Conservation (phyloP, 2,888 invertebrate genomes). For the Heteromyza rotundicornis region DNA sequence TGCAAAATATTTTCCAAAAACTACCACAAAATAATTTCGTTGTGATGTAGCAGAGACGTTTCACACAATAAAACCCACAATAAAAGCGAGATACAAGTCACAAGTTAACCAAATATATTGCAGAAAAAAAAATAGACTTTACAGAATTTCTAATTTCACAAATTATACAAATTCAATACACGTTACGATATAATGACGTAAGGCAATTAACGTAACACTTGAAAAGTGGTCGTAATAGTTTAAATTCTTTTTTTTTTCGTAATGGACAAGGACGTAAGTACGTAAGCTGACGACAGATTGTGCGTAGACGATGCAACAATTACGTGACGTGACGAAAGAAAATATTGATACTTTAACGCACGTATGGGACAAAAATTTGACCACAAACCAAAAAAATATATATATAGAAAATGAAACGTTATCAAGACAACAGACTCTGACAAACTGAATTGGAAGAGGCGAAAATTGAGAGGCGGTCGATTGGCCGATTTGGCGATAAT, state of each 20-base stretch:
- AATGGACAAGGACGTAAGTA: not conserved
- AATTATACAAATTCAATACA: not conserved
- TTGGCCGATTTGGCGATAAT: not conserved
- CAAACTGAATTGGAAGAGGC: slow-evolving; percentile 50
- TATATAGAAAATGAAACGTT: slow-evolving; percentile 49
- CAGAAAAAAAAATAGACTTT: not conserved
- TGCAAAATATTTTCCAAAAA: slow-evolving; percentile 3
- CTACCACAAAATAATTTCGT: not conserved
- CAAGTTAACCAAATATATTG: not conserved
- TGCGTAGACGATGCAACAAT: too few relatives aligned
- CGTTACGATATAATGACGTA: slow-evolving; percentile 19
- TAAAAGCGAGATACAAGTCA: not conserved
- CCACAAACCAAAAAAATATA: slow-evolving; percentile 20
- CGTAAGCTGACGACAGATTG: too few relatives aligned
- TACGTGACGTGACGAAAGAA: too few relatives aligned
- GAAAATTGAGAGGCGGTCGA: slow-evolving; percentile 3
- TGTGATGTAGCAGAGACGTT: not conserved
- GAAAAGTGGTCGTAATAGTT: not conserved
- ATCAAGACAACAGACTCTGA: slow-evolving; percentile 63
- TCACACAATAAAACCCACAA: not conserved
- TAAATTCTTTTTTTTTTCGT: slow-evolving; percentile 9
- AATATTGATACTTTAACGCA: too few relatives aligned
- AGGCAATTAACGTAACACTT: slow-evolving; percentile 25
- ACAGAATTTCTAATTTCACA: too few relatives aligned
- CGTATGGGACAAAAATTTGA: too few relatives aligned